These are phyloP conservation scores for Nasonia longicornis DNA, from an alignment of 1,140 invertebrate genomes.

Conservation along the genomic window DNA sequence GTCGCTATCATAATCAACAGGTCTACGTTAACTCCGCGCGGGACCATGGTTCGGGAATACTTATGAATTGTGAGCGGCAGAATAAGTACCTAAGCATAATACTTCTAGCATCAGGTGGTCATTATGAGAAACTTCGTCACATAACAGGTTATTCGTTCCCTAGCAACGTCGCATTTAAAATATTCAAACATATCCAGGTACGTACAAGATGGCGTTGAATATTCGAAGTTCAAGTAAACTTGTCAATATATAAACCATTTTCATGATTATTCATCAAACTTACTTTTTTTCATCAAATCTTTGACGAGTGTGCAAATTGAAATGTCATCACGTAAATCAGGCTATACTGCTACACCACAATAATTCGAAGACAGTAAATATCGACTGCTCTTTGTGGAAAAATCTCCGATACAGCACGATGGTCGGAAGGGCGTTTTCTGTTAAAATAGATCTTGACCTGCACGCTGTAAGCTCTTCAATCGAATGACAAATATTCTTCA, in stretches of 20 bases:
- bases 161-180: slow-evolving; percentile 20
- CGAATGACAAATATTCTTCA: not conserved
- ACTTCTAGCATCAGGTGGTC: no score
- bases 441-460: slow-evolving; percentile 64
- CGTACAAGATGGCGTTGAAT: slow-evolving; percentile 25
- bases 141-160: not conserved
- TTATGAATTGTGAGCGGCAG: no score
- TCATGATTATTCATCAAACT: not conserved
- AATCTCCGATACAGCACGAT: slow-evolving; percentile 48
- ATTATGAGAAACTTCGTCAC: no score
- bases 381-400: not conserved
- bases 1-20: no score
- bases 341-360: not conserved
- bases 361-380: no score
- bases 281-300: slow-evolving; percentile 2
- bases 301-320: not conserved
- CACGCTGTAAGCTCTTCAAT: slow-evolving; percentile 61
- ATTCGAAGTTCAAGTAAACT: slow-evolving; percentile 14
- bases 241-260: not conserved
- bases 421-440: slow-evolving; percentile 63
- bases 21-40: no score
- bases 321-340: not conserved
- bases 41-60: no score
- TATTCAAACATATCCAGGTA: not conserved
- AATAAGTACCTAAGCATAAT: no score